Evolutionary conservation across 2,113 vertebrate genomes (phyloP).

Genomic region (Stigmatopora nigra): DNA sequence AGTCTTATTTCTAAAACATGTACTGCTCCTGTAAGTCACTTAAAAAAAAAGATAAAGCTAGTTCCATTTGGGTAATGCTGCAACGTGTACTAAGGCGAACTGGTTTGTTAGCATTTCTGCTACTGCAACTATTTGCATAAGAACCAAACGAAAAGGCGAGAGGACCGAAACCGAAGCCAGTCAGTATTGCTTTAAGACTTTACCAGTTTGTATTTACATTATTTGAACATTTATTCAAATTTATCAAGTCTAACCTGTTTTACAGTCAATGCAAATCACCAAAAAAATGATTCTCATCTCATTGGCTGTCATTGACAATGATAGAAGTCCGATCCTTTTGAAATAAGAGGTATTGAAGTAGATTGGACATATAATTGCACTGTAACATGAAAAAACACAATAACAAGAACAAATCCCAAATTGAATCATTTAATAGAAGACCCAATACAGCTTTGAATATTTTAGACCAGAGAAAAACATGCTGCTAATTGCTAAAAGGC

Average conservation of each 20-base stretch:
- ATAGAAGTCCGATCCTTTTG: too few relatives aligned
- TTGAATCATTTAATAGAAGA: neutral
- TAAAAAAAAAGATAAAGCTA: neutral
- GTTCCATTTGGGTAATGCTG: neutral
- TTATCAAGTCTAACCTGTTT: neutral
- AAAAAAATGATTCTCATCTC: too few relatives aligned
- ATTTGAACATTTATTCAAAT: neutral
- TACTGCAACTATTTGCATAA: neutral
- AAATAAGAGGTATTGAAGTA: too few relatives aligned
- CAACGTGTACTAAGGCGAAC: neutral
- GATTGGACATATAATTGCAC: too few relatives aligned
- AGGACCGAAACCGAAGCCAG: neutral
- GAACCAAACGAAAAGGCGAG: neutral
- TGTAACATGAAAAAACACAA: neutral
- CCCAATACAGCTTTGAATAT: neutral
- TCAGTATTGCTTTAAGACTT: neutral
- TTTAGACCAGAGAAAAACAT: neutral
- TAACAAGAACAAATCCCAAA: neutral
- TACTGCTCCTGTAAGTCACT: neutral
- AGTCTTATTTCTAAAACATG: neutral
- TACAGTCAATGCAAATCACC: neutral
- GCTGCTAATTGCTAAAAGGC: constrained; percentile 2
- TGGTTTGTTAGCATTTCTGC: neutral
- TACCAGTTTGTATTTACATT: neutral
- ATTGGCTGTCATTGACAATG: too few relatives aligned